A percentile compares a stretch with the other conserved stretches of the same genome.
Conservation (phyloP, 2,797 vertebrate species). For the Ptychobarbus kaznakovi region DNA sequence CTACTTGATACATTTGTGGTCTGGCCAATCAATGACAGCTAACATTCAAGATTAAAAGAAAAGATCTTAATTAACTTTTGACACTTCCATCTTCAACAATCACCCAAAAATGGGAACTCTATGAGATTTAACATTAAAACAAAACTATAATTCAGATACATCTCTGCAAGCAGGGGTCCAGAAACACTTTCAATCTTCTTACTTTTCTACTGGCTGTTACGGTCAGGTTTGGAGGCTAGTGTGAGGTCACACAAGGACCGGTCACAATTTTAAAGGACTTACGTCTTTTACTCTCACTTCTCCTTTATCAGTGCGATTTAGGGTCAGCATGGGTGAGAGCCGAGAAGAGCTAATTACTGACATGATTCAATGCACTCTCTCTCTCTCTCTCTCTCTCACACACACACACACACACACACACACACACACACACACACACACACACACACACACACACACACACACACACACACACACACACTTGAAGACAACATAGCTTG, state of each 20-base stretch:
- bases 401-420: neutral
- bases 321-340: constrained; percentile 71
- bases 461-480: constrained; percentile 19
- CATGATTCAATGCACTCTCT: constrained; percentile 50
- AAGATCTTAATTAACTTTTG: neutral
- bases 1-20: constrained; percentile 1
- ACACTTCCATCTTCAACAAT: neutral
- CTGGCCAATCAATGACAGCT: neutral
- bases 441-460: neutral
- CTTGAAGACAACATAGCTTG: constrained; percentile 39
- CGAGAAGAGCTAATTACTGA: constrained; percentile 74
- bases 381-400: neutral
- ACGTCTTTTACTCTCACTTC: constrained; percentile 56
- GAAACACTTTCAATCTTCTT: neutral
- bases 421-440: constrained; percentile 9
- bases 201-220: constrained; percentile 1
- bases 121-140: neutral
- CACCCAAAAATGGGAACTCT: neutral
- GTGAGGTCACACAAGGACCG: constrained; percentile 22
- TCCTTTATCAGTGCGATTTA: constrained; percentile 69
- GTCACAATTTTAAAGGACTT: constrained; percentile 29
- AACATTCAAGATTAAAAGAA: neutral
- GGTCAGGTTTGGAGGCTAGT: constrained; percentile 19
- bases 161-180: neutral
- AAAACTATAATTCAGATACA: neutral